These are phyloP conservation scores for Hoplostethus mediterraneus DNA, from an alignment of 2,797 vertebrate species.

Conservation along the genomic window DNA sequence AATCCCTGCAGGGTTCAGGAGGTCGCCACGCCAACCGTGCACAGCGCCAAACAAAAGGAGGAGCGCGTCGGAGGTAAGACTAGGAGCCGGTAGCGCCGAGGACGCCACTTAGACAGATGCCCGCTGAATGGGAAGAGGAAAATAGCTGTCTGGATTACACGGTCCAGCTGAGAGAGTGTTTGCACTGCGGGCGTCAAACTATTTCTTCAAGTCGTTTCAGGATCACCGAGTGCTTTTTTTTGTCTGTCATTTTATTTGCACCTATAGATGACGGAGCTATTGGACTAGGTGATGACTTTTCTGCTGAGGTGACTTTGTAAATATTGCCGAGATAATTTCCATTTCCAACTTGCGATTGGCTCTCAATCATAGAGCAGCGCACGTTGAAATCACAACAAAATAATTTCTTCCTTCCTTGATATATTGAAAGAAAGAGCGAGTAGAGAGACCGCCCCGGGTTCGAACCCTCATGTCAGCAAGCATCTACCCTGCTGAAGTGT, in stretches of 20 bases:
- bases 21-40: constrained; percentile 73
- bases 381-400: background rate
- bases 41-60: constrained; percentile 66
- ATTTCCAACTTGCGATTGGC: background rate
- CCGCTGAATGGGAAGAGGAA: constrained; percentile 41
- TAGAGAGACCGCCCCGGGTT: no score
- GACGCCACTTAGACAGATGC: constrained; percentile 59
- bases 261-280: background rate
- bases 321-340: no score
- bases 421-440: no score
- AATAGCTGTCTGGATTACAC: constrained; percentile 71
- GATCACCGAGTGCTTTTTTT: constrained; percentile 24
- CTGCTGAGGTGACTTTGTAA: background rate
- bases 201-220: constrained; percentile 32
- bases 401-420: background rate
- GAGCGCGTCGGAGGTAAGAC: constrained; percentile 53
- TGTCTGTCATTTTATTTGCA: constrained; percentile 30
- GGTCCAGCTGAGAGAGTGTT: constrained; percentile 61
- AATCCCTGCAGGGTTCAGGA: constrained; percentile 56
- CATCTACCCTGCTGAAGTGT: background rate
- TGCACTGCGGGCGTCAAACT: constrained; percentile 61
- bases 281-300: background rate
- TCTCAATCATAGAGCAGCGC: background rate
- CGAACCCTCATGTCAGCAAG: background rate
- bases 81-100: constrained; percentile 48